Conservation (phyloP, 2,888 invertebrate genomes). For the Norana najaformis region DNA sequence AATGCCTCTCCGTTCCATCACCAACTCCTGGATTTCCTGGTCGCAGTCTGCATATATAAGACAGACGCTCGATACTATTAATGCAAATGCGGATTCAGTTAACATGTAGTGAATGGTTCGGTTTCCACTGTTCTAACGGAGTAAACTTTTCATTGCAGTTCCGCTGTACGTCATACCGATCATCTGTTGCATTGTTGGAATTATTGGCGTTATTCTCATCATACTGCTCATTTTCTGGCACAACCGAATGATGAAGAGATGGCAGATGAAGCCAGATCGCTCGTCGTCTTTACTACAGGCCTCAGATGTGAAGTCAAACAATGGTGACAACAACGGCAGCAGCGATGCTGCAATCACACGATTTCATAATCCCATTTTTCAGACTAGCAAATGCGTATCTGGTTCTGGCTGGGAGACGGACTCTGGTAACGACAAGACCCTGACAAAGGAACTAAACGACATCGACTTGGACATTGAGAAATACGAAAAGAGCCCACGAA, state of each 20-base stretch:
- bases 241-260: slow-evolving; percentile 63
- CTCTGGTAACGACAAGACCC: not conserved
- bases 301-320: slow-evolving; percentile 73
- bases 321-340: slow-evolving; percentile 60
- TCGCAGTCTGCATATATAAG: too few relatives aligned
- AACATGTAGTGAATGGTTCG: not conserved
- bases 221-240: slow-evolving; percentile 63
- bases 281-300: slow-evolving; percentile 62
- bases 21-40: too few relatives aligned
- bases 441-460: slow-evolving; percentile 48
- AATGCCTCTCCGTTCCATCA: too few relatives aligned
- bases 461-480: slow-evolving; percentile 64
- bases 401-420: slow-evolving; percentile 38
- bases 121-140: not conserved
- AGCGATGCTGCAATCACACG: slow-evolving; percentile 85
- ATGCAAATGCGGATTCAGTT: too few relatives aligned
- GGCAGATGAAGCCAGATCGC: slow-evolving; percentile 62
- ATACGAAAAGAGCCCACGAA: slow-evolving; percentile 53
- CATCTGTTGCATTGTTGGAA: slow-evolving; percentile 54
- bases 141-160: slow-evolving; percentile 33
- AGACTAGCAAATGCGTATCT: slow-evolving; percentile 65
- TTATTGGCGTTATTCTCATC: slow-evolving; percentile 52
- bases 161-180: slow-evolving; percentile 50
- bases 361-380: slow-evolving; percentile 76
- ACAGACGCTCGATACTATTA: too few relatives aligned